Percentiles rank a stretch among this genome's conserved stretches.
Evolutionary conservation across 2,888 invertebrate genomes (phyloP).

Genomic region (Dorcus hopei): DNA sequence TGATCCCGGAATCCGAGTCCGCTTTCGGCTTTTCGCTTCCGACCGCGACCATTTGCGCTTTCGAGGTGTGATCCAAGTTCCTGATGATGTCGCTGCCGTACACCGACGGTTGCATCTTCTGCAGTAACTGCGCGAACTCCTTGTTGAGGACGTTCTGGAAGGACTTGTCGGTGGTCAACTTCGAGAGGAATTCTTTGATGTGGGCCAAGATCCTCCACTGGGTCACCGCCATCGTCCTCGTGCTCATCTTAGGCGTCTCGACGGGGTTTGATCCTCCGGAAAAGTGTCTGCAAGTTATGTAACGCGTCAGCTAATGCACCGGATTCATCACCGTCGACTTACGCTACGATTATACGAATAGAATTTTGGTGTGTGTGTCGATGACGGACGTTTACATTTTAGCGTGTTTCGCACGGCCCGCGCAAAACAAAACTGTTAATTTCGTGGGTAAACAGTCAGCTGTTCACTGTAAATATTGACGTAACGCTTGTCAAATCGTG

Average conservation of each 20-base stretch:
- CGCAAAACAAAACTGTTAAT: constrained; percentile 5
- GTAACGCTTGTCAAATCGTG: too few species aligned
- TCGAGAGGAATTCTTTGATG: constrained; percentile 50
- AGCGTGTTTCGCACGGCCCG: too few species aligned
- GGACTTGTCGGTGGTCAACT: constrained; percentile 48
- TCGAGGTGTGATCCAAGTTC: constrained; percentile 33
- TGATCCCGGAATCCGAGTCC: constrained; percentile 26
- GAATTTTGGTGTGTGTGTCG: too few species aligned
- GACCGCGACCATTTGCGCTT: constrained; percentile 2
- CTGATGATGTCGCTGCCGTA: constrained; percentile 40
- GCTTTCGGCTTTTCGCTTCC: constrained; percentile 19
- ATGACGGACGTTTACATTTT: neutral
- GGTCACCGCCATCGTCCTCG: constrained; percentile 35
- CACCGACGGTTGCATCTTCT: constrained; percentile 49
- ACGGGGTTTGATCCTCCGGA: constrained; percentile 29
- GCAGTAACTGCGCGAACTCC: constrained; percentile 52
- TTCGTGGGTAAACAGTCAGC: neutral
- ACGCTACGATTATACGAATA: too few species aligned
- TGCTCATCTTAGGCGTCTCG: constrained; percentile 39
- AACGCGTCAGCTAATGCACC: too few species aligned
- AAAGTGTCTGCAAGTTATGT: constrained; percentile 15
- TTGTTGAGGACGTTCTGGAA: constrained; percentile 50
- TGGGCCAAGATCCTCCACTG: constrained; percentile 53
- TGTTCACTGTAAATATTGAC: too few species aligned
- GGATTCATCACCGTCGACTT: neutral